Evolutionary conservation across 2,888 invertebrate species (phyloP).

Genomic region (Hemistola chrysoprasaria): DNA sequence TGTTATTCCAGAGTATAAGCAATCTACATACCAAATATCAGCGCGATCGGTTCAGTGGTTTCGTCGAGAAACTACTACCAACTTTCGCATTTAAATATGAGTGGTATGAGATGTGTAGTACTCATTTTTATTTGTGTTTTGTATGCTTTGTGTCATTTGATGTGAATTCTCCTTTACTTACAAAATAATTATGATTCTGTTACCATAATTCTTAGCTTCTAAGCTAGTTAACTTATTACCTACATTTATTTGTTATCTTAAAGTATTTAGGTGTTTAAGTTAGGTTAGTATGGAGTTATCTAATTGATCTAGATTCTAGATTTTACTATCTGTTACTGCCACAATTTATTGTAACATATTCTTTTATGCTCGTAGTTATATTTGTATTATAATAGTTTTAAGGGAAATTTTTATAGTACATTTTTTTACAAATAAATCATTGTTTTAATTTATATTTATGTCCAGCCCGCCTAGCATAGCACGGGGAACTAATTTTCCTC

Average conservation of each 20-base stretch:
- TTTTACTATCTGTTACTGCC: constrained; percentile 42
- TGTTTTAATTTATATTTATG: constrained; percentile 16
- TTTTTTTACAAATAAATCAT: constrained; percentile 47
- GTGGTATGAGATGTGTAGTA: too few species aligned
- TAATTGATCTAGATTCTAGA: constrained; percentile 34
- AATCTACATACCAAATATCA: too few species aligned
- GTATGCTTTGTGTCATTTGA: too few species aligned
- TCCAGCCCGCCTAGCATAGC: too few species aligned
- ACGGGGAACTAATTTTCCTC: too few species aligned
- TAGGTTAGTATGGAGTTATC: constrained; percentile 57
- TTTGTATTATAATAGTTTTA: constrained; percentile 49
- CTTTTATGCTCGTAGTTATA: constrained; percentile 43
- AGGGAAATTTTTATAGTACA: constrained; percentile 58
- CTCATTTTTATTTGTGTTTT: too few species aligned
- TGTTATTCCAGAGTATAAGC: too few species aligned
- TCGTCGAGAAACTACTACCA: too few species aligned
- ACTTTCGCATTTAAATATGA: too few species aligned
- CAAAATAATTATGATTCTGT: too few species aligned
- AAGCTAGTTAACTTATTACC: constrained; percentile 32
- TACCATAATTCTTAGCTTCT: constrained; percentile 14
- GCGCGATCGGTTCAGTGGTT: too few species aligned
- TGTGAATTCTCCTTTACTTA: too few species aligned
- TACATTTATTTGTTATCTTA: constrained; percentile 45
- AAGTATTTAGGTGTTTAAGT: constrained; percentile 31
- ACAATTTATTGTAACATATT: constrained; percentile 58